Base-by-base conservation (phyloP, 2,797 vertebrate genomes). In the Acanthis flammea region DNA sequence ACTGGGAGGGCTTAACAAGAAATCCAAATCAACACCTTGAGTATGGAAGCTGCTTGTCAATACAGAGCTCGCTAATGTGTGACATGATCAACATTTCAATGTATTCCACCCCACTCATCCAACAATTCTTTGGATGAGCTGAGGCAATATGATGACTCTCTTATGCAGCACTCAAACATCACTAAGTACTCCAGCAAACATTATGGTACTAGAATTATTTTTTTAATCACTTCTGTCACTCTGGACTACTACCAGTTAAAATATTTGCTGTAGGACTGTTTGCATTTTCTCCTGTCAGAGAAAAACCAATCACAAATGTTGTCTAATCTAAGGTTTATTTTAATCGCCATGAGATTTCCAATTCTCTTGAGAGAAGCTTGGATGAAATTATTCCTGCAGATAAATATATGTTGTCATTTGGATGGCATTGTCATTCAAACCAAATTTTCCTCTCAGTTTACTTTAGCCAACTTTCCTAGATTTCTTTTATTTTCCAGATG, bases 1-100 rank as follows among this genome's bases (percentile, higher is more conserved):
- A 91, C 73, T 84, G 58, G 81, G 73, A 93, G 65, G 53, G 60
- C 55, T 96, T 94, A 93, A 86, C 23, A 94, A 90, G 78, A 66
- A 95, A 96, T 90, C 76, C 91, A 84, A 95, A 86, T 81, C 85
- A 84, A 23, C 80, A 91, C 51, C 79, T 73, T 76, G 54, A 75
- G 22, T 58, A 22, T 63, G 87, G 84, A 77, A 91, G 60, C 45
- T 70, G 45, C 74, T 62, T 55, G 81, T 95, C 94, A 88, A 96
- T 94, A 91, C 28, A 13, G 54, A 72, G 44, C 45, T 93, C 0
- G 0, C 54, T 93, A 95, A 83, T 19, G 61, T 88, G 71, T 8
- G 16, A 80, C 84, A 83, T 45, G 68, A 89, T 85, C 81, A 91
- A 91, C 77, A 79, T 85, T 90, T 86, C 60, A 95, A 79, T 65